phyloP scores from a whole-genome alignment of 30 jellyfish, hydroid and myxozoan genomes.

The Turritopsis dohrnii region DNA sequence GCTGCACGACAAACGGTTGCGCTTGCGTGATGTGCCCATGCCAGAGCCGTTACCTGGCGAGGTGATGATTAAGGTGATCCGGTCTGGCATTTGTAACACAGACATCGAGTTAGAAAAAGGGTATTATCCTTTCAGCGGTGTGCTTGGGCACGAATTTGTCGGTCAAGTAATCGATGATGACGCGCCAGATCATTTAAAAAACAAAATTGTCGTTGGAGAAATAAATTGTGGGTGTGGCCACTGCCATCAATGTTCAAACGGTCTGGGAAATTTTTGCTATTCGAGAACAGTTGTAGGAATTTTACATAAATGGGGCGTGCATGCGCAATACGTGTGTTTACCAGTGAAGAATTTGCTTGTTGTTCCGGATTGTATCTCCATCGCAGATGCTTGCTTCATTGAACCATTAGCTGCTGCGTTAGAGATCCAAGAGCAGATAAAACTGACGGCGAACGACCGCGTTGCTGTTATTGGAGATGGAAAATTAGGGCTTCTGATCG shows the following conservation, averaged over 20 bases:
- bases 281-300: conserved; percentile 30
- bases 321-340: conserved; percentile 24
- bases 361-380: conserved; percentile 28
- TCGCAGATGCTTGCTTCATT: conserved; percentile 22
- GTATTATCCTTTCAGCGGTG: conserved; percentile 14
- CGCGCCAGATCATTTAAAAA: neutral
- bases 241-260: conserved; percentile 11
- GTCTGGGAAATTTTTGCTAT: conserved; percentile 13
- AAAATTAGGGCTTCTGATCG: conserved; percentile 32
- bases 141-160: conserved; percentile 33
- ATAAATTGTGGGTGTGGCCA: conserved; percentile 18
- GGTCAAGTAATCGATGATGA: conserved; percentile 24
- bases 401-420: conserved; percentile 44
- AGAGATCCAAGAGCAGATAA: conserved; percentile 13
- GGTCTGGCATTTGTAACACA: conserved; percentile 35
- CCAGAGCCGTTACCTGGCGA: conserved; percentile 8
- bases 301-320: conserved; percentile 5
- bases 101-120: conserved; percentile 31
- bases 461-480: conserved; percentile 42
- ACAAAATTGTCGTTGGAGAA: conserved; percentile 40
- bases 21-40: neutral
- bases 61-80: conserved; percentile 22
- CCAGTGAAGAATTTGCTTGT: conserved; percentile 21
- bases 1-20: conserved; percentile 15
- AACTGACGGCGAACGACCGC: neutral